Conservation (phyloP, 2,797 vertebrate genomes). For the Schizothorax lantsangensis region DNA sequence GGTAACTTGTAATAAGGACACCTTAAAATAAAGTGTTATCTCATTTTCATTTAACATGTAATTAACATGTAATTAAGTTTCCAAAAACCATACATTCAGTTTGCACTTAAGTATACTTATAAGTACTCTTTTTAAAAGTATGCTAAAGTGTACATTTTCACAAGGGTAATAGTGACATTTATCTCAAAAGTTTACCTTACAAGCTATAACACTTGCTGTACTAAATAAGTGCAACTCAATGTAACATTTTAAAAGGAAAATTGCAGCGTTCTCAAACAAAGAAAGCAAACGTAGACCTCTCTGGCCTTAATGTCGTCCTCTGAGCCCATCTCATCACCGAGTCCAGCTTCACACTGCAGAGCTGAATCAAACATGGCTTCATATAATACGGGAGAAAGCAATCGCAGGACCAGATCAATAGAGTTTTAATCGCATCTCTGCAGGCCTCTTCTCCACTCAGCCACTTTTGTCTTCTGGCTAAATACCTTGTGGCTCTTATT, state of each 20-base stretch:
- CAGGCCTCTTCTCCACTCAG: constrained; percentile 66
- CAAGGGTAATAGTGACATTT: neutral
- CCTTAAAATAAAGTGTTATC: too few relatives aligned
- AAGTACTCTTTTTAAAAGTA: neutral
- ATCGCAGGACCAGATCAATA: constrained; percentile 73
- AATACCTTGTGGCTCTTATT: constrained; percentile 67
- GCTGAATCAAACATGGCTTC: constrained; percentile 77
- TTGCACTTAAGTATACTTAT: neutral
- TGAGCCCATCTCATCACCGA: constrained; percentile 60
- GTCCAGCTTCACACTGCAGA: constrained; percentile 52
- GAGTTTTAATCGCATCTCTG: constrained; percentile 72
- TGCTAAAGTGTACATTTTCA: neutral
- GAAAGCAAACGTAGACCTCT: neutral
- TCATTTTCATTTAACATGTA: neutral
- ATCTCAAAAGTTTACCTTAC: neutral
- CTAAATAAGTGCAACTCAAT: neutral
- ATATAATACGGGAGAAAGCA: constrained; percentile 70
- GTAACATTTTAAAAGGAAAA: neutral
- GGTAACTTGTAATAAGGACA: too few relatives aligned
- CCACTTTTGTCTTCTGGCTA: constrained; percentile 64
- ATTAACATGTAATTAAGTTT: neutral
- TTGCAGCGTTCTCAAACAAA: neutral
- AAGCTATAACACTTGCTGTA: neutral
- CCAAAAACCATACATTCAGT: neutral
- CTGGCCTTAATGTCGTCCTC: constrained; percentile 12